Evolutionary conservation across 2,888 invertebrate genomes (phyloP), one percentile per base, ranked within the genome.

Genomic region (Drosophila pegasa): DNA sequence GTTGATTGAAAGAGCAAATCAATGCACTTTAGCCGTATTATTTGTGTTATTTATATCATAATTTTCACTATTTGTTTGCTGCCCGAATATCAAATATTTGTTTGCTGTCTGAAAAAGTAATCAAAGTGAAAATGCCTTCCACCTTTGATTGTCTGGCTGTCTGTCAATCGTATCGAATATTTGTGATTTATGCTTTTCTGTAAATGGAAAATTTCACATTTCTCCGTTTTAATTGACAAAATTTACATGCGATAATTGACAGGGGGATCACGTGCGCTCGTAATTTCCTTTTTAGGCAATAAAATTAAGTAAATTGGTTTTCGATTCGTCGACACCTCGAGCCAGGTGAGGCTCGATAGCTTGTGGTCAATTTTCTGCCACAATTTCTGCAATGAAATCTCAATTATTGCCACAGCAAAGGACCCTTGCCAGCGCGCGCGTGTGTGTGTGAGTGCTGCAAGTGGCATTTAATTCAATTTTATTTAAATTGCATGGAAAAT

Each of bases 401-500:
- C 57, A 74, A 71, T 80, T 76, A 80, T 80, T 73, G 76, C 63
- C 62, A 50, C 48, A 57, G 50, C 56, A 52, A 40, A 55, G 52
- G 16, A 47, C 37, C 35, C 41, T 50, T 16, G 22, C 8, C 1
- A 16, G 14, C 22, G 16, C 61, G 56, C 45, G 37, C 47, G 40
- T 51, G 47, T 57, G 29, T 65, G 55, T 56, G 22, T 64, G 67
- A 63, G 56, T 16, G 45, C 20, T 68, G 69, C 74, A 55, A 54
- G 52, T 61, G 40, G 65, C 66, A 71, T 78, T 84, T 85, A 87
- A 85, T 82, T 87, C 75, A 78, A 85, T 87, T 87, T 87, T 71
- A 80, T 84, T 85, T 75, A 84, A 84, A 83, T 83, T 83, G 80
- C 78, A 74, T 62, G 55, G 74, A 69, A 86, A 83, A 83, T 83